phyloP scores from a whole-genome alignment of 2,113 vertebrate species.

The Gopherus evgoodei region DNA sequence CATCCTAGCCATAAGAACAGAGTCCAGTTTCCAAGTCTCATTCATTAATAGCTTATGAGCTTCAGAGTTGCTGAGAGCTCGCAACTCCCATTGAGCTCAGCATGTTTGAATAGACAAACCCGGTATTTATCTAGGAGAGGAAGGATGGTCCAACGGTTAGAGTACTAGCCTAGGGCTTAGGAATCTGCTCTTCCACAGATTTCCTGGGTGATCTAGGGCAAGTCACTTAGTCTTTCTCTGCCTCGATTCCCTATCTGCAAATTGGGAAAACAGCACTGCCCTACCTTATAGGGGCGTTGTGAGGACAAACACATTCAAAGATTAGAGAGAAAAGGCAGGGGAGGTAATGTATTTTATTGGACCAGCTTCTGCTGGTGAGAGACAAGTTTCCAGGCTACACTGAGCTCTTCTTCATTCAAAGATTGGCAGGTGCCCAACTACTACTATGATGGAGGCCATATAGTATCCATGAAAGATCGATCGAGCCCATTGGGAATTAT shows the following conservation, averaged over 20 bases:
- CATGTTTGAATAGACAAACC: neutral
- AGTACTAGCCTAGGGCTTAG: neutral
- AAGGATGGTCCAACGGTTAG: neutral
- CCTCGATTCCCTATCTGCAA: neutral
- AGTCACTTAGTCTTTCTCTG: neutral
- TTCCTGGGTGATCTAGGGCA: neutral
- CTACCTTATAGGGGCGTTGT: neutral
- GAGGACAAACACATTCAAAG: neutral
- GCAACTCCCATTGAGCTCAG: neutral
- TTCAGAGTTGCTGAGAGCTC: neutral
- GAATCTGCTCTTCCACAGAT: neutral
- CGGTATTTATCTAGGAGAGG: neutral
- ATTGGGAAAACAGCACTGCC: neutral
- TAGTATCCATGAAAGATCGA: neutral
- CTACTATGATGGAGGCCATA: neutral
- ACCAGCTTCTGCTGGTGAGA: fast-evolving
- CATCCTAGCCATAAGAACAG: neutral
- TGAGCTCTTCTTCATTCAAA: neutral
- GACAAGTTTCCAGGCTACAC: neutral
- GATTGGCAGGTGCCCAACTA: neutral
- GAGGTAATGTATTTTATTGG: fast-evolving
- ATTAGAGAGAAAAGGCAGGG: fast-evolving
- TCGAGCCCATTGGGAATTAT: neutral
- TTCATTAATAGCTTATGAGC: neutral
- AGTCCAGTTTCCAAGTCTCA: neutral